phyloP scores from a whole-genome alignment of 1,140 invertebrate species.

The Homalodisca vitripennis region DNA sequence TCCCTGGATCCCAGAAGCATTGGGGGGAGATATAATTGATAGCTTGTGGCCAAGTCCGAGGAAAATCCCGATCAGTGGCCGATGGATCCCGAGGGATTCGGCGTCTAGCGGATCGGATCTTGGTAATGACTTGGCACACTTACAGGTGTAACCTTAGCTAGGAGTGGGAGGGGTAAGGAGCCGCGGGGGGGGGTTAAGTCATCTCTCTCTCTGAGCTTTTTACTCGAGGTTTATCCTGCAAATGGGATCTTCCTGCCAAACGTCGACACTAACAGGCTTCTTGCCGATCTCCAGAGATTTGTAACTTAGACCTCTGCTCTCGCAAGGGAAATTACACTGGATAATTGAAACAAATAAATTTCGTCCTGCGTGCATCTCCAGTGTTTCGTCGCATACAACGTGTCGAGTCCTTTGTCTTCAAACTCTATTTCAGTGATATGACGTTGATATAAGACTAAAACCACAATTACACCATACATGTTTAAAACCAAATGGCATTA shows the following conservation, averaged over 20 bases:
- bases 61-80: not conserved
- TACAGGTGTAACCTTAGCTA: not conserved
- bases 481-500: too few species aligned
- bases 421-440: too few species aligned
- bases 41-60: not conserved
- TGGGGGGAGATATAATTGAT: slow-evolving; percentile 1
- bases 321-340: too few species aligned
- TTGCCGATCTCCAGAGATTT: too few species aligned
- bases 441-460: too few species aligned
- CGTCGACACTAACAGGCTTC: not conserved
- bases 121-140: slow-evolving; percentile 21
- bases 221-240: slow-evolving; percentile 4
- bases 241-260: slow-evolving; percentile 5
- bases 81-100: slow-evolving; percentile 2
- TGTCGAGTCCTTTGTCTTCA: too few species aligned
- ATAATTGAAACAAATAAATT: too few species aligned
- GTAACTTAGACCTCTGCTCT: too few species aligned
- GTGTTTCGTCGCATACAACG: too few species aligned
- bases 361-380: too few species aligned
- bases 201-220: not conserved
- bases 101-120: not conserved
- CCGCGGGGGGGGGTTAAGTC: not conserved
- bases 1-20: too few species aligned
- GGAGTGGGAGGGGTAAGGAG: not conserved
- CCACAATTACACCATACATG: too few species aligned